Evolutionary conservation across 2,888 invertebrate species (phyloP), one percentile per base, ranked within the genome.

Genomic region (Pterobdella sp.): DNA sequence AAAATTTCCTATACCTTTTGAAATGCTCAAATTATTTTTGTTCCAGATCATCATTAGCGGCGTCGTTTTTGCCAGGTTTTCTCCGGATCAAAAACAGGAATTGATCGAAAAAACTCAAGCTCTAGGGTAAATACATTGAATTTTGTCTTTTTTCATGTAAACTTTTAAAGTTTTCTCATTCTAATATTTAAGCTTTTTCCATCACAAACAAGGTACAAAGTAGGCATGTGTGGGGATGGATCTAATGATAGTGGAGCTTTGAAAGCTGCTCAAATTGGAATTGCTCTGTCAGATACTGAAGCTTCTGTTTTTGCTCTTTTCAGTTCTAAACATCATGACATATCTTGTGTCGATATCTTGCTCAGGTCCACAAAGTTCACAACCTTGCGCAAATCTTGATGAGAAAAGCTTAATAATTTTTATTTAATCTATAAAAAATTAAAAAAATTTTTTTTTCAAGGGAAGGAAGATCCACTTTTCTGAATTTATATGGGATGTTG

Each of bases 181-280:
- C n/a, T n/a, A n/a, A n/a, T 22, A 56, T n/a, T n/a, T n/a, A n/a
- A n/a, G n/a, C n/a, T n/a, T n/a, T n/a, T n/a, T n/a, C n/a, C n/a
- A n/a, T n/a, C n/a, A n/a, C n/a, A n/a, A n/a, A n/a, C n/a, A n/a
- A 83, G 82, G 34, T 82, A 82, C 74, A 79, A 79, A 73, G 83
- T 93, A 88, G 92, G 90, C 0, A 94, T 94, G 94, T 96, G 95
- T 80, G 96, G 96, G 0, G 96, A 96, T 84, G 96, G 96, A 1
- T 95, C 96, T 0, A 97, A 96, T 84, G 96, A 96, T 84, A 95
- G 95, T 82, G 94, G 94, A 0, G 94, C 94, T 0, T 84, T 94
- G 0, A 91, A 94, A 79, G 92, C 92, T 0, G 94, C 95, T 0
- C 94, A 95, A 83, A 90, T 93, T 56, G 86, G 86, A 10, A 85